Evolutionary conservation across 2,797 vertebrate species (phyloP).

Genomic region (Tadarida brasiliensis): DNA sequence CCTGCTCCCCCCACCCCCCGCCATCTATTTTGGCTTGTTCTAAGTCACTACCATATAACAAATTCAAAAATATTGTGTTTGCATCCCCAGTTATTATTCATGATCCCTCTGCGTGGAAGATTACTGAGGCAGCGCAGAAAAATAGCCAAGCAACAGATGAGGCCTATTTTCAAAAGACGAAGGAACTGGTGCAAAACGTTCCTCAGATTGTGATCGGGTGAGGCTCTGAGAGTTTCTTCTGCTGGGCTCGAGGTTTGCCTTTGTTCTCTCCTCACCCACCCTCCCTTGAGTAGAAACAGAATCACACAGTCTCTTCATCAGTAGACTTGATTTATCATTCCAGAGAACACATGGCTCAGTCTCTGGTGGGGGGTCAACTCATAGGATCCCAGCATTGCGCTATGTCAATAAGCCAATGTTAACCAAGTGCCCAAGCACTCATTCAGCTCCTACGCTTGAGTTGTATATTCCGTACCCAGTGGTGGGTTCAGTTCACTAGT

Average conservation of each 20-base stretch:
- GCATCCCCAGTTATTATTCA: background rate
- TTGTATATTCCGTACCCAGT: background rate
- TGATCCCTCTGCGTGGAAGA: background rate
- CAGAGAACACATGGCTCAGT: background rate
- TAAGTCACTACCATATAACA: background rate
- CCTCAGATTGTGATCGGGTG: background rate
- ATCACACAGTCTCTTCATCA: background rate
- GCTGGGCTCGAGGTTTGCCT: background rate
- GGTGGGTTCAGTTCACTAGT: background rate
- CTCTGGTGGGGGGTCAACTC: background rate
- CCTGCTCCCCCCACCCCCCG: background rate
- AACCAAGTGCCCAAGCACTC: background rate
- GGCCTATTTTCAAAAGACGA: background rate
- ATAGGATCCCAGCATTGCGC: background rate
- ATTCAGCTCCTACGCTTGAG: background rate
- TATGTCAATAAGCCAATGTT: background rate
- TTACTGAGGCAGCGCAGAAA: background rate
- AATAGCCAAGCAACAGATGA: background rate
- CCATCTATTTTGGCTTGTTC: background rate
- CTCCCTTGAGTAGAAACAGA: slow-evolving; percentile 10
- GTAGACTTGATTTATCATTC: background rate
- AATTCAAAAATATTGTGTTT: background rate
- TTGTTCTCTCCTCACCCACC: background rate
- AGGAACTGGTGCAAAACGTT: background rate
- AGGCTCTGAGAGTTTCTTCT: background rate